Evolutionary conservation across 2,797 vertebrate species (phyloP), one percentile per base, ranked within the genome.

Genomic region (Falco cherrug): DNA sequence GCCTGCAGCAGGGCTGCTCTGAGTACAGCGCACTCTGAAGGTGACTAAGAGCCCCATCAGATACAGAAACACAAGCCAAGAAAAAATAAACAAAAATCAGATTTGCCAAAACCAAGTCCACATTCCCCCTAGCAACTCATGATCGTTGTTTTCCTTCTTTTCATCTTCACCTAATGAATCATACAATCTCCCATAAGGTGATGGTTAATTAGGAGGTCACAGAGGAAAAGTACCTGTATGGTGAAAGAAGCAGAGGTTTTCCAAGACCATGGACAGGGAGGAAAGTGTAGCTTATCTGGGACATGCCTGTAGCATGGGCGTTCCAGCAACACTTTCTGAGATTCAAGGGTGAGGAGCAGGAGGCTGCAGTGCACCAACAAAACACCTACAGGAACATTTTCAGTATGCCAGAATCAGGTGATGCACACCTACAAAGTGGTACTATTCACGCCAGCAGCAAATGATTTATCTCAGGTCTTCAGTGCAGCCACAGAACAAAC

Each of bases 51-150:
- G 59, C 45, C 18, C 39, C 53, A 45, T 74, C 54, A 76, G 54
- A 71, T 19, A 50, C 5, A 45, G 24, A 75, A 90, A 80, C 16
- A 64, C 7, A 71, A 86, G n/a, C 24, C 51, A 91, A 69, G 29
- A 29, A 56, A 95, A 94, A 79, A 51, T 15, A 89, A 92, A 71
- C 21, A 61, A 76, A 69, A 86, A n/a, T 67, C 56, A 81, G 16
- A 26, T 63, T 90, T 81, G 16, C 35, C 25, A 70, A 89, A 91
- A 82, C 1, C 1, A 26, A 87, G 48, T n/a, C 22, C 39, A 45
- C 45, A 29, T 45, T 54, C 24, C 15, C 13, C 43, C 17, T 79
- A 69, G 86, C 10, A 85, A 19, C 16, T 76, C 61, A 59, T 0
- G 3, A 24, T 50, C 2, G 0, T 15, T 78, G 11, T 67, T 91